phyloP scores from a whole-genome alignment of 1,140 invertebrate species.

The Caenorhabditis brenneri region DNA sequence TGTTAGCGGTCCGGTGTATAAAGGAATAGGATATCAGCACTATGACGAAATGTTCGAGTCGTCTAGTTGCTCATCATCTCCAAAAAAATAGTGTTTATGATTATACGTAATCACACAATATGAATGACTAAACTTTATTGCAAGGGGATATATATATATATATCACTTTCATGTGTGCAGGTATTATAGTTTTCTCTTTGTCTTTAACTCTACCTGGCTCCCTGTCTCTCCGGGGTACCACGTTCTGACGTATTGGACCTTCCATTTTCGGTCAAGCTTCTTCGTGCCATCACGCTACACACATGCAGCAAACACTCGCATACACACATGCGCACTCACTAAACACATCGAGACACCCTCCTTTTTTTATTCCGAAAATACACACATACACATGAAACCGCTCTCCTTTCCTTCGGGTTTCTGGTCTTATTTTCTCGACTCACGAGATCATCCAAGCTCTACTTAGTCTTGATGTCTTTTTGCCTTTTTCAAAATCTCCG shows the following conservation, averaged over 20 bases:
- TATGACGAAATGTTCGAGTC: not conserved
- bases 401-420: not conserved
- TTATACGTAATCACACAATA: no score
- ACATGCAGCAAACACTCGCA: conserved; percentile 33
- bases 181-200: no score
- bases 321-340: conserved; percentile 38
- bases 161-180: no score
- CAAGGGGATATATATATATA: no score
- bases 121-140: no score
- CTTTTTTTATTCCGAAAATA: conserved; percentile 41
- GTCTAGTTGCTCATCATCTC: not conserved
- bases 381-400: conserved; percentile 28
- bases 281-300: conserved; percentile 25
- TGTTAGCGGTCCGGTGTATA: not conserved
- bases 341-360: conserved; percentile 37
- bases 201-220: not conserved
- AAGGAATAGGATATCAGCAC: not conserved
- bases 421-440: not conserved
- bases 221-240: not conserved
- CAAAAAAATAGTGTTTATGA: no score
- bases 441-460: not conserved
- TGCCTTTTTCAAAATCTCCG: not conserved
- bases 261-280: conserved; percentile 30
- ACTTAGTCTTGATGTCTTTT: not conserved
- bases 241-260: not conserved